Evolutionary conservation across 2,113 vertebrate species (phyloP).

Genomic region (Penelope pileata): DNA sequence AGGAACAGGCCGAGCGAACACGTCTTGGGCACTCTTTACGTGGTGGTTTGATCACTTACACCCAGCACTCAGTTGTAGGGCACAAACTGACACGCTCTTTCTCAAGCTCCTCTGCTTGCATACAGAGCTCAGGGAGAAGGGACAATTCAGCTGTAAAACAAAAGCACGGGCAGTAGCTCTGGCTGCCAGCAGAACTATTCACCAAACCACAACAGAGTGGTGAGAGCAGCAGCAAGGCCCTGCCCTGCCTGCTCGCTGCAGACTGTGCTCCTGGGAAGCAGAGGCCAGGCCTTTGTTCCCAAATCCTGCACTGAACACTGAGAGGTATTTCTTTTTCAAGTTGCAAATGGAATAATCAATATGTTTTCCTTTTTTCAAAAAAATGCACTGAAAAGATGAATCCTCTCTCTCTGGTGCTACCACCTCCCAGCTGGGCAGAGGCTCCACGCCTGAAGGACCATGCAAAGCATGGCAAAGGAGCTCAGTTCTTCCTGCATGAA

Average conservation of each 20-base stretch:
- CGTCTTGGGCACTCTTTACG: neutral
- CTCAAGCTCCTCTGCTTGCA: neutral
- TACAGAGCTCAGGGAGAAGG: neutral
- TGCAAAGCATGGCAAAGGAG: neutral
- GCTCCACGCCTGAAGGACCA: neutral
- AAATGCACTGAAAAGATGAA: neutral
- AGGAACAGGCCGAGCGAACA: neutral
- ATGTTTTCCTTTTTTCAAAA: neutral
- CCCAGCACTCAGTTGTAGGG: neutral
- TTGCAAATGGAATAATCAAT: neutral
- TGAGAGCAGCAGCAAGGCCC: neutral
- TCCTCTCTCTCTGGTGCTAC: neutral
- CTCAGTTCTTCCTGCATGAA: neutral
- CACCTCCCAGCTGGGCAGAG: neutral
- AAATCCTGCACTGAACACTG: neutral
- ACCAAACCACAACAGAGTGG: slow-evolving; percentile 41
- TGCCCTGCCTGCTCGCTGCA: neutral
- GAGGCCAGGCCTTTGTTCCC: neutral
- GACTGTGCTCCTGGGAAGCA: neutral
- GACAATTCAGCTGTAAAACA: slow-evolving; percentile 17
- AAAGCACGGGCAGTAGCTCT: neutral
- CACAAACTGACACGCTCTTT: neutral
- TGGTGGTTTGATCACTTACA: neutral
- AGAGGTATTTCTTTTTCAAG: neutral
- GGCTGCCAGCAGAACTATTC: neutral